A percentile compares a stretch with the other conserved stretches of the same genome.
Conservation (phyloP, 2,113 vertebrate species). For the Lanius ludovicianus region DNA sequence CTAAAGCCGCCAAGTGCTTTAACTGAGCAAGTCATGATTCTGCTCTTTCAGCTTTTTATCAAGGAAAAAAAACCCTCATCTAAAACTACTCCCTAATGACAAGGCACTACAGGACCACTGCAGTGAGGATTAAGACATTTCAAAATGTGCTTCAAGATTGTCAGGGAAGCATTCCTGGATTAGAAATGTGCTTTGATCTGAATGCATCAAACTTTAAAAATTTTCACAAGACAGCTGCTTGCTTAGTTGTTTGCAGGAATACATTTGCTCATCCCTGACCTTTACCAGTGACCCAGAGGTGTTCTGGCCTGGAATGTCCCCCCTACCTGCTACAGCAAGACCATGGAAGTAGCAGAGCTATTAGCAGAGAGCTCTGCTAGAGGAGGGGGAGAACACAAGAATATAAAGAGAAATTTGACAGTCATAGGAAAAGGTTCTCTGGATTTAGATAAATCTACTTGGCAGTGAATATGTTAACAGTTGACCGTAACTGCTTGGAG, state of each 20-base stretch:
- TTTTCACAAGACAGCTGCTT: neutral
- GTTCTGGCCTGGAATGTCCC: neutral
- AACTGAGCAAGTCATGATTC: neutral
- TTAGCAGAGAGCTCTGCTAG: neutral
- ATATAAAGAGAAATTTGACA: neutral
- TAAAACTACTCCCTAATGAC: neutral
- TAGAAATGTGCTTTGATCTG: neutral
- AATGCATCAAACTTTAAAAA: neutral
- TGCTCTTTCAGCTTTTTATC: neutral
- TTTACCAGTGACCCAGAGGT: neutral
- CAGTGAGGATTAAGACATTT: neutral
- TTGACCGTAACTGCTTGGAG: constrained; percentile 11
- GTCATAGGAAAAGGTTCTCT: neutral
- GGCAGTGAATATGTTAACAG: constrained; percentile 34
- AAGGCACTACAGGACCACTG: neutral
- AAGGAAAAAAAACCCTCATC: neutral
- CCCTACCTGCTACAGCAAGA: neutral
- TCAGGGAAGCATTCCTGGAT: neutral
- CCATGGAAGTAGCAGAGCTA: neutral
- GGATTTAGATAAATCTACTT: neutral
- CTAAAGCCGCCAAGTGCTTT: neutral
- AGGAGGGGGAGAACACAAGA: neutral
- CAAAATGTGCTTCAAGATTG: neutral
- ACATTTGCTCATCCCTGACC: neutral
- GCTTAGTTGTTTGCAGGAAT: neutral